Percentiles rank a stretch among this genome's conserved stretches.
Conservation (phyloP, 2,888 invertebrate species). For the Apodemia mormo region DNA sequence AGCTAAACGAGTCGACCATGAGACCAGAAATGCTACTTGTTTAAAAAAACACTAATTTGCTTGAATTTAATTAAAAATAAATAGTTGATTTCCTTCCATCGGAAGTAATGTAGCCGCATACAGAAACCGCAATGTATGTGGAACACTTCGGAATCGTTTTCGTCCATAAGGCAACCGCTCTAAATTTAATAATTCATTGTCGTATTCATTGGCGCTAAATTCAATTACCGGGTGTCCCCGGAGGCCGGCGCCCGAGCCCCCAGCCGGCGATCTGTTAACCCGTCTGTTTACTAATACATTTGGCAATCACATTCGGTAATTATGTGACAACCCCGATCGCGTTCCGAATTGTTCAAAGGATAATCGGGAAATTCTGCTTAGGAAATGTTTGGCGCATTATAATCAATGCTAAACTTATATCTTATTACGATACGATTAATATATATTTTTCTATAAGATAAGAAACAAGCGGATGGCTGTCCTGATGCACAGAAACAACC, state of each 20-base stretch:
- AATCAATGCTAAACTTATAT: not conserved
- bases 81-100: not conserved
- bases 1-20: too few relatives aligned
- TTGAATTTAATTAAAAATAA: too few relatives aligned
- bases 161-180: constrained; percentile 47
- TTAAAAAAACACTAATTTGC: too few relatives aligned
- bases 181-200: constrained; percentile 79
- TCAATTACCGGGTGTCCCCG: constrained; percentile 64
- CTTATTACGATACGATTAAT: too few relatives aligned
- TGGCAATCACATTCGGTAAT: constrained; percentile 74
- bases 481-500: too few relatives aligned
- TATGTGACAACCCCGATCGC: constrained; percentile 58
- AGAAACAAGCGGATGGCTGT: too few relatives aligned
- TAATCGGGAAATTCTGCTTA: constrained; percentile 23
- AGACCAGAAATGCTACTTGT: too few relatives aligned
- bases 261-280: constrained; percentile 52
- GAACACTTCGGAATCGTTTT: constrained; percentile 13
- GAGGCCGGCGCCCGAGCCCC: constrained; percentile 36
- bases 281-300: constrained; percentile 74
- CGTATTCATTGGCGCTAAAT: constrained; percentile 77
- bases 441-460: too few relatives aligned
- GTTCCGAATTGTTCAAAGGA: constrained; percentile 36
- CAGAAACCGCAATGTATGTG: constrained; percentile 27
- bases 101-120: not conserved
- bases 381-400: constrained; percentile 30